Evolutionary conservation across 35 echinoderm and acorn worm species (phyloP), one percentile per base, ranked within the genome.

Genomic region (Amphiura filiformis): DNA sequence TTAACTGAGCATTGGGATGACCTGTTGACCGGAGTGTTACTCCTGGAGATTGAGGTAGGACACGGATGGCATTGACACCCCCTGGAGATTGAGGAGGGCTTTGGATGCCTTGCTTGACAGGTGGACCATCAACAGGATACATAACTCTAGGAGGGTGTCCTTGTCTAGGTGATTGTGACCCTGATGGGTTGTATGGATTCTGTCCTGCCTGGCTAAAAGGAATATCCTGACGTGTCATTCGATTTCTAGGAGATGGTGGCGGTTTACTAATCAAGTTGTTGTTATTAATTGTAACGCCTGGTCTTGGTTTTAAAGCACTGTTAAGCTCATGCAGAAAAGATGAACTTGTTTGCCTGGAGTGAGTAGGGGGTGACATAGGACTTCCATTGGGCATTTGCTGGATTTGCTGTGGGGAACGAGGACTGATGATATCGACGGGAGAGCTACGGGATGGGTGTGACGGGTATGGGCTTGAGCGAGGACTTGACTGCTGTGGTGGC

Each of bases 291-390:
- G 15, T 30, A 61, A 65, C 44, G 23, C 83, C 83, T 39, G 20
- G 81, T 39, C 34, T 83, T 57, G 39, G 39, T 56, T 26, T 56
- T 56, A 85, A 61, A 37, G 83, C 83, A 61, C 37, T 85, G 56
- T 85, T 85, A 13, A 85, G 56, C 64, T 85, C 83, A 12, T 47
- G 32, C 33, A 85, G 47, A 37, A 85, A 85, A 39, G 47, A 36
- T n/a, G 83, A 65, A 70, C 64, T 85, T n/a, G 81, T 47, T 52
- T 83, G 81, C 40, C 40, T 83, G 40, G 81, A 33, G 22, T 39
- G 81, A 36, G 44, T 37, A 0, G 31, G 83, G 34, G 56, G 83
- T 4, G 57, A 36, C 31, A 61, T 3, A 1, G 81, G 38, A 15
- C 64, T 56, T 22, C 64, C 47, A 36, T 37, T n/a, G n/a, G 38